Evolutionary conservation across 1,140 invertebrate genomes (phyloP), one percentile per base, ranked within the genome.

Genomic region (Halyomorpha halys): DNA sequence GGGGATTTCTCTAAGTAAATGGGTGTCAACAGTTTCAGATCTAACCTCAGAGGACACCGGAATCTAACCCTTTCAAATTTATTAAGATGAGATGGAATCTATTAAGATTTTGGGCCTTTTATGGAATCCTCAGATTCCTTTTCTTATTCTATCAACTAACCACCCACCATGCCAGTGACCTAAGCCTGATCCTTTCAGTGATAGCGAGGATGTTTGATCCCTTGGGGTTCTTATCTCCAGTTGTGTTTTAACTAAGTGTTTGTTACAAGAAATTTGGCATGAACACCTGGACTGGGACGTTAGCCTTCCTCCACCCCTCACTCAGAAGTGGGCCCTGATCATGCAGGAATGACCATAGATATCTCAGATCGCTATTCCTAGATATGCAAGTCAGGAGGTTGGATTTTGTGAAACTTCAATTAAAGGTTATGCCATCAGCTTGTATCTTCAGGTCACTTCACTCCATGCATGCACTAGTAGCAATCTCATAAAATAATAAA

Each of bases 321-420:
- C 51, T 18, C n/a, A n/a, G n/a, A n/a, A n/a, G n/a, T 53, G 51
- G 51, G 9, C 9, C 11, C 8, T 9, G 8, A 8, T 53, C 51
- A n/a, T 9, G 9, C 9, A 18, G 9, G 15, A 53, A 53, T 21
- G 15, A 9, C 51, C 9, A 8, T 9, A 9, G 11, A 51, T 44
- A n/a, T 16, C 23, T 21, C 25, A 11, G 8, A 39, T 44, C 21
- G 16, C 5, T 18, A 51, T 51, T 47, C 44, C 47, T 16, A 5
- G 21, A 11, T 27, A 25, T 30, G 11, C 11, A 6, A 15, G 15
- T 6, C 14, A 13, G 8, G 14, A 14, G 11, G 69, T 72, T 62
- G 71, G 70, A 16, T 73, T 73, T 63, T 65, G 62, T 18, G 71
- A 72, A 63, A 70, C 71, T 49, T 71, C 70, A 9, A 59, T 64